Conservation (phyloP, 2,888 invertebrate species). For the Platycheirus albimanus region DNA sequence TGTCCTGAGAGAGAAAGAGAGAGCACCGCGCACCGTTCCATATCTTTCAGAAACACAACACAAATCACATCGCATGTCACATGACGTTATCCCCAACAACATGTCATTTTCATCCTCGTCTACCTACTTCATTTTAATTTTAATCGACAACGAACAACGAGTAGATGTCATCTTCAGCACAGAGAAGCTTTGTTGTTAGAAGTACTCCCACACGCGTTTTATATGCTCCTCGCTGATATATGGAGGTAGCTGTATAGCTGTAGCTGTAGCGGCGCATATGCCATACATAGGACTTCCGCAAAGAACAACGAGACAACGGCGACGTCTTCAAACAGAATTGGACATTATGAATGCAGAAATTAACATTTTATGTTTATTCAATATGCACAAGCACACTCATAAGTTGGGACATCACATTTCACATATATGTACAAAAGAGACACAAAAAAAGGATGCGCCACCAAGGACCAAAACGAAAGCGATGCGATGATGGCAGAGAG, state of each 20-base stretch:
- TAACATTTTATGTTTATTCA: slow-evolving; percentile 72
- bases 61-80: slow-evolving; percentile 27
- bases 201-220: slow-evolving; percentile 2
- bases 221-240: no score
- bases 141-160: slow-evolving; percentile 55
- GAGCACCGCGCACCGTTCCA: slow-evolving; percentile 1
- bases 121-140: slow-evolving; percentile 53
- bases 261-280: no score
- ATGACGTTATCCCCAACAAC: slow-evolving; percentile 47
- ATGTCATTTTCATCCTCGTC: slow-evolving; percentile 42
- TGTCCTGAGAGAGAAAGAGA: not conserved
- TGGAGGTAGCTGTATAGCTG: no score
- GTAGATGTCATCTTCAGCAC: slow-evolving; percentile 40
- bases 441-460: slow-evolving; percentile 30
- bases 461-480: not conserved
- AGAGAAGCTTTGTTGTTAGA: not conserved
- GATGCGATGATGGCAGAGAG: slow-evolving; percentile 1
- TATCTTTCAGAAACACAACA: slow-evolving; percentile 16
- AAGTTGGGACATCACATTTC: slow-evolving; percentile 15
- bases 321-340: slow-evolving; percentile 67
- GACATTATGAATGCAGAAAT: slow-evolving; percentile 70
- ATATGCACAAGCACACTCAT: slow-evolving; percentile 66
- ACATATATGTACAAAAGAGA: no score
- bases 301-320: slow-evolving; percentile 41
- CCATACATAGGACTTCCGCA: slow-evolving; percentile 8